Conservation (phyloP, 2,888 invertebrate genomes). For the Microdon myrmicae region DNA sequence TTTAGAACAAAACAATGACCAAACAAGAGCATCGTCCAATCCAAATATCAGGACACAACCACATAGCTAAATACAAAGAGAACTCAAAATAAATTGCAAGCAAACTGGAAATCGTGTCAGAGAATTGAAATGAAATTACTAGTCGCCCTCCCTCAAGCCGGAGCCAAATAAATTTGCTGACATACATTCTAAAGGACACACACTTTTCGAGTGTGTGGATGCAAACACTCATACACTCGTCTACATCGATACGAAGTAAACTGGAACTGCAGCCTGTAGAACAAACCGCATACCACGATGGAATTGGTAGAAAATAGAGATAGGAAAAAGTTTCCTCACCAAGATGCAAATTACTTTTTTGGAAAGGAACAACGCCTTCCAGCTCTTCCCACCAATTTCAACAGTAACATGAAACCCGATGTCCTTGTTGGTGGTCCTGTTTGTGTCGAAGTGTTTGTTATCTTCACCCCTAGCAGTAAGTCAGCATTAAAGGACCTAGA, state of each 20-base stretch:
- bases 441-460: too few relatives aligned
- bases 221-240: too few relatives aligned
- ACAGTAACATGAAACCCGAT: constrained; percentile 32
- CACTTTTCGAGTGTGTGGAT: too few relatives aligned
- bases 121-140: constrained; percentile 33
- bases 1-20: constrained; percentile 12
- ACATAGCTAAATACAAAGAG: neutral
- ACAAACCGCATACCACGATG: constrained; percentile 37
- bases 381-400: constrained; percentile 36
- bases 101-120: constrained; percentile 28
- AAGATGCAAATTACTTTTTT: constrained; percentile 48
- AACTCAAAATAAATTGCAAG: constrained; percentile 1
- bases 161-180: constrained; percentile 35
- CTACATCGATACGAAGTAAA: too few relatives aligned
- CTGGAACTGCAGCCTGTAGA: constrained; percentile 36
- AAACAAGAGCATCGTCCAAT: constrained; percentile 8
- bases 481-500: constrained; percentile 38
- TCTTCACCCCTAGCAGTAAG: too few relatives aligned
- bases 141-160: constrained; percentile 2
- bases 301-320: constrained; percentile 23
- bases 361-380: constrained; percentile 28
- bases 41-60: too few relatives aligned
- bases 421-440: constrained; percentile 3
- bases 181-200: too few relatives aligned
- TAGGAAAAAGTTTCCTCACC: constrained; percentile 26